Base-by-base conservation (phyloP, 23 tunicate genomes). In the Trididemnum clinides region DNA sequence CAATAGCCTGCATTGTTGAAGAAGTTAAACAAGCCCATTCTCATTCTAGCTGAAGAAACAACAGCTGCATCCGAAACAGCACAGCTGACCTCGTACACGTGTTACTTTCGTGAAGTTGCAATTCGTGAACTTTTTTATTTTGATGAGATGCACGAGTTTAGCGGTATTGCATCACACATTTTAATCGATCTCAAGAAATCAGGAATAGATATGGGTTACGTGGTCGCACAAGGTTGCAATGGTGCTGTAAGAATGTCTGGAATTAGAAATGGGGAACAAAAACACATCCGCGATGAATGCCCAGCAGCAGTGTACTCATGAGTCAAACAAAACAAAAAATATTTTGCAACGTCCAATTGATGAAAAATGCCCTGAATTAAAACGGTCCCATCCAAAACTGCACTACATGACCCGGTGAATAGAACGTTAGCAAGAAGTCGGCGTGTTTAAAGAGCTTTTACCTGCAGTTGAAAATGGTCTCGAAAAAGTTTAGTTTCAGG, bases 381-480 rank as follows among this genome's bases (percentile, higher is more conserved):
- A 59, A 19, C 23, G 27, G 23, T 21, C 4, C 69, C 4, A 4
- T 21, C 27, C 23, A n/a, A 59, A 59, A 59, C 26, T 6, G 21
- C 69, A 21, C 26, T 59, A 21, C 27, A 59, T 59, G 26, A 59
- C 27, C 69, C 23, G 69, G 69, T 59, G 69, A 21, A 26, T 59
- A 59, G 27, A 59, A 21, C 23, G 27, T 59, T 21, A 59, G 21
- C 6, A 59, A 4, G 4, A 22, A 4, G 69, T 15, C 69, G 4
- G 69, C 18, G 69, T 59, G 69, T 59, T 59, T 59, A 59, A 59
- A 59, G 69, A 59, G 26, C 69, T 59, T 12, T 59, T 21, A 44
- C 21, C 69, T 59, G 69, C 69, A 59, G 69, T 59, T 18, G 69
- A 59, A 4, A 5, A 59, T 59, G 69, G 6, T 59, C 69, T 59